Conservation (phyloP, 2,888 invertebrate genomes). For the Diloba caeruleocephala region DNA sequence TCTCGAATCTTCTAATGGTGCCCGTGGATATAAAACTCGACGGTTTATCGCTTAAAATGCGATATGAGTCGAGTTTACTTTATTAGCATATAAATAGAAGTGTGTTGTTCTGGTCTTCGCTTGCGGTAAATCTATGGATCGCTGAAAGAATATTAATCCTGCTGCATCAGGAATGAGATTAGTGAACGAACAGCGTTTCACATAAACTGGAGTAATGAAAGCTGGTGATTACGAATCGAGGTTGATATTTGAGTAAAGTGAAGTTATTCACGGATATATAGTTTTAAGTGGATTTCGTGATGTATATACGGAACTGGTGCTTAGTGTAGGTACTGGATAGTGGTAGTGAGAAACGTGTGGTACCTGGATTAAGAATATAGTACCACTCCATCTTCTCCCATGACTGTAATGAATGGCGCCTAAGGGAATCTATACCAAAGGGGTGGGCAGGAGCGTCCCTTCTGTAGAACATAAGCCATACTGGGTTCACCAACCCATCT, state of each 20-base stretch:
- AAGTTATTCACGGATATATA: constrained; percentile 24
- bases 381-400: too few species aligned
- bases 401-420: too few species aligned
- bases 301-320: too few species aligned
- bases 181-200: constrained; percentile 16
- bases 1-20: constrained; percentile 50
- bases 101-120: constrained; percentile 44
- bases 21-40: constrained; percentile 38
- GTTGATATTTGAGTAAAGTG: constrained; percentile 33
- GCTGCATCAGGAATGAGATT: constrained; percentile 37
- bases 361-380: too few species aligned
- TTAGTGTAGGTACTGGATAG: too few species aligned
- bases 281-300: constrained; percentile 3
- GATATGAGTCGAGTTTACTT: constrained; percentile 43
- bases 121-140: constrained; percentile 20
- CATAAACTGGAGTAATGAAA: constrained; percentile 29
- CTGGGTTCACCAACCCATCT: too few species aligned
- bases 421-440: too few species aligned
- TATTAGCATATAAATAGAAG: constrained; percentile 54
- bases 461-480: too few species aligned
- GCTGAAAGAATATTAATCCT: constrained; percentile 46
- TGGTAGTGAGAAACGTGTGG: too few species aligned
- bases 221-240: constrained; percentile 22
- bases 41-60: constrained; percentile 42
- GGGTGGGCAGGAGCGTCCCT: too few species aligned